Percentiles rank a stretch among this genome's conserved stretches.
These are phyloP conservation scores for Darevskia nairensis DNA, from an alignment of 2,797 vertebrate genomes.

Conservation along the genomic window DNA sequence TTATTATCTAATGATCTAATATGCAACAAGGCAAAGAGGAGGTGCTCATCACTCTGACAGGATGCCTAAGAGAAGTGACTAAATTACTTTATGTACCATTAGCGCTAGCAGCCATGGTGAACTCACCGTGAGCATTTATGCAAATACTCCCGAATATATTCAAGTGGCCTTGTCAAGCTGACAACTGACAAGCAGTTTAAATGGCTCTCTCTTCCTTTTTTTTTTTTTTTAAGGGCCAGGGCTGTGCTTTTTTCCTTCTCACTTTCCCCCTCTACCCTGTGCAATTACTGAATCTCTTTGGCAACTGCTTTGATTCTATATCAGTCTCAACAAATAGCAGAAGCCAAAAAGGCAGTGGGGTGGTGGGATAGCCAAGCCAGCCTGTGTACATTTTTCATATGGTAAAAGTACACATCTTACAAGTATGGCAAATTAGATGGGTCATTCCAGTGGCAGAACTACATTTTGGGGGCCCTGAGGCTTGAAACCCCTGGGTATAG, in stretches of 20 bases:
- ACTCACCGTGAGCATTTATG: constrained; percentile 83
- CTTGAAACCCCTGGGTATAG: no score
- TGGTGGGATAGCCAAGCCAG: background rate
- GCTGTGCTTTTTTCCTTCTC: constrained; percentile 54
- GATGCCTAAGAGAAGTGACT: constrained; percentile 83
- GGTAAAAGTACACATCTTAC: constrained; percentile 21
- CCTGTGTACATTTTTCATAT: background rate
- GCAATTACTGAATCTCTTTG: constrained; percentile 33
- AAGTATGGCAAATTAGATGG: background rate
- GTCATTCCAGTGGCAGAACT: no score
- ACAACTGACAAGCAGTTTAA: constrained; percentile 79
- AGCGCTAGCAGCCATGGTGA: constrained; percentile 79
- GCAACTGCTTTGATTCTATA: constrained; percentile 30
- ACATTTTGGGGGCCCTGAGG: no score
- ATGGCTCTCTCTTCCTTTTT: constrained; percentile 59
- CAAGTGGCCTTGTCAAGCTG: constrained; percentile 82
- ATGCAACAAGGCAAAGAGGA: constrained; percentile 84
- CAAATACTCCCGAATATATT: constrained; percentile 82
- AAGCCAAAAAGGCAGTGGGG: background rate
- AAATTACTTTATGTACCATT: constrained; percentile 87
- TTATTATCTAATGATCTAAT: constrained; percentile 89
- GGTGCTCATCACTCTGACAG: constrained; percentile 82
- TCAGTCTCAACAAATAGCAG: constrained; percentile 26
- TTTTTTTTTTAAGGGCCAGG: constrained; percentile 61
- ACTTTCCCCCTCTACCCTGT: constrained; percentile 1